phyloP scores from a whole-genome alignment of 2,797 vertebrate genomes.

The Poeciliopsis presidionis region DNA sequence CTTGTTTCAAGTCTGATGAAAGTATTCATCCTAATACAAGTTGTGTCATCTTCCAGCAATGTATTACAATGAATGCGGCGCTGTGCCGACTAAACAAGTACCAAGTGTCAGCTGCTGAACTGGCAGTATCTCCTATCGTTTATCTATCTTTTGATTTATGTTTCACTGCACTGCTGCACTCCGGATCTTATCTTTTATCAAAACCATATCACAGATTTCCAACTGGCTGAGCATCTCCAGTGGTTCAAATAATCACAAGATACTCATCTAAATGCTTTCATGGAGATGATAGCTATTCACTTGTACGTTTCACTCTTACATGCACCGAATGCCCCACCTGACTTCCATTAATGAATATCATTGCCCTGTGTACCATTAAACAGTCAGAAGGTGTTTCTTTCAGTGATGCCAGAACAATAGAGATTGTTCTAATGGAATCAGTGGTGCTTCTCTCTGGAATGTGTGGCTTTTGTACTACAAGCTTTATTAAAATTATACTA shows the following conservation, averaged over 20 bases:
- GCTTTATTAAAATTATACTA: conserved; percentile 36
- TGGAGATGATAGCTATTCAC: conserved; percentile 6
- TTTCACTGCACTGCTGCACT: conserved; percentile 19
- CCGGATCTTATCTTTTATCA: conserved; percentile 56
- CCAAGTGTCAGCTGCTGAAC: conserved; percentile 60
- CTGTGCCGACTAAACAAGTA: conserved; percentile 45
- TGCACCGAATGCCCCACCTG: conserved; percentile 12
- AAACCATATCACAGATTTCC: conserved; percentile 41
- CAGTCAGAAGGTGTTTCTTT: conserved; percentile 16
- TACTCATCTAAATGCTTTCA: conserved; percentile 25
- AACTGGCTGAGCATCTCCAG: conserved; percentile 42
- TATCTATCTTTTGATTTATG: conserved; percentile 62
- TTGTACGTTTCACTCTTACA: conserved; percentile 8
- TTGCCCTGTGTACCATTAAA: conserved; percentile 34
- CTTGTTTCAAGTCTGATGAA: conserved; percentile 15
- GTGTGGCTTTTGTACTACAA: conserved; percentile 35
- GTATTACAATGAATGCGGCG: conserved; percentile 28
- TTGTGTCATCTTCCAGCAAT: conserved; percentile 36
- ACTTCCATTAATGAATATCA: conserved; percentile 25
- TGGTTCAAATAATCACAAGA: conserved; percentile 32
- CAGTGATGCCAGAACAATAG: conserved; percentile 37
- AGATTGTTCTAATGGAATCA: conserved; percentile 45
- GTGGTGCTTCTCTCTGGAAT: conserved; percentile 24
- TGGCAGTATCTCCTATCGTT: conserved; percentile 47
- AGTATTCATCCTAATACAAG: conserved; percentile 30